Conservation (phyloP, 2,888 invertebrate species). For the Noctuana brunneofusca region DNA sequence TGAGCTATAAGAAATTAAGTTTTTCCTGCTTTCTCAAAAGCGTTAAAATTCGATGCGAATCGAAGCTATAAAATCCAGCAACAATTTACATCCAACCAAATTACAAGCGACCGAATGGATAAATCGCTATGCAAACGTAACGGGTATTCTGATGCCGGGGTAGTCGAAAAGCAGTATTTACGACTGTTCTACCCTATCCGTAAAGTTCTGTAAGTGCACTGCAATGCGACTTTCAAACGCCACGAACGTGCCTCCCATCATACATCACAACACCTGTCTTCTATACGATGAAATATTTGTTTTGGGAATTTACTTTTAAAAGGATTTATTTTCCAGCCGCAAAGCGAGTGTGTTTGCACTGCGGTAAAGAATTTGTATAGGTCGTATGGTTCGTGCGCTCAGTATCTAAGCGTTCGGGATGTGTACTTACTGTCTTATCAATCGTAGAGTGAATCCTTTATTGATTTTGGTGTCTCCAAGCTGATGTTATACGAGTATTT, state of each 20-base stretch:
- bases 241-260: neutral
- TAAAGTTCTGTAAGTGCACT: slow-evolving; percentile 1
- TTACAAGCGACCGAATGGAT: neutral
- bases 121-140: slow-evolving; percentile 1
- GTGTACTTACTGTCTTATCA: neutral
- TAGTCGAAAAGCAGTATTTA: slow-evolving; percentile 2
- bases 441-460: neutral
- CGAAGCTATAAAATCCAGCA: neutral
- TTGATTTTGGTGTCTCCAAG: neutral
- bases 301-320: slow-evolving; percentile 12
- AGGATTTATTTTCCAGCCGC: slow-evolving; percentile 12
- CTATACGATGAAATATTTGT: slow-evolving; percentile 22
- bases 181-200: neutral
- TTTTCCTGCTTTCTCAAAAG: no score
- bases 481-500: no score
- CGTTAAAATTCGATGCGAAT: neutral
- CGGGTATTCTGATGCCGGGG: neutral
- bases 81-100: neutral
- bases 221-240: slow-evolving; percentile 3
- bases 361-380: neutral
- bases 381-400: neutral
- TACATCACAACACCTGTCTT: slow-evolving; percentile 9
- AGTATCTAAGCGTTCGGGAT: neutral
- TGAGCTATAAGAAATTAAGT: no score
- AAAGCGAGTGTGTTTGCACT: slow-evolving; percentile 1